Evolutionary conservation across 2,797 vertebrate species (phyloP), one percentile per base, ranked within the genome.

Genomic region (Lacerta agilis): DNA sequence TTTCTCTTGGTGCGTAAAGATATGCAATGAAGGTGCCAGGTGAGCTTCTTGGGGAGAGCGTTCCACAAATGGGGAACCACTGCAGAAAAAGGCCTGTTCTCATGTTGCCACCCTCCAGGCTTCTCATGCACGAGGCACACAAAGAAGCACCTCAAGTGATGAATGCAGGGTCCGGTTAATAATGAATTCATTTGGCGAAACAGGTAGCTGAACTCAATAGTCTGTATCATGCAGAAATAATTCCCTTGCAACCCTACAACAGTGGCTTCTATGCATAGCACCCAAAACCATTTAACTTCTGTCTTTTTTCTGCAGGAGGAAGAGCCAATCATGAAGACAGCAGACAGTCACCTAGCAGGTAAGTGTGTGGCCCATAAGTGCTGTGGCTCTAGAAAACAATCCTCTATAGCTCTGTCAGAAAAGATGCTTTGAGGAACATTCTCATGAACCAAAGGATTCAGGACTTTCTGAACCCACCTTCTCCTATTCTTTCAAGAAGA

Each of bases 301-400:
- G 5, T 61, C 58, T 66, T 38, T 3, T 1, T 82, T 3, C 76
- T 13, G 1, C 90, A 95, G 94, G 92, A 5, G 1, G 86, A 90
- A 85, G 91, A 93, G 6, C 72, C 66, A 0, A 3, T 78, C 27
- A 83, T 4, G 0, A 88, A 80, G 73, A 85, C 79, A 17, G 76
- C 82, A 0, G 55, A 86, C 0, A 1, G 10, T 15, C 85, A 0
- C 6, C 55, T 1, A 2, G 82, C 88, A 33, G 94, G 94, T 94
- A 76, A 92, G 82, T 33, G 3, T 13, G 8, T 41, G 23, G 33
- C 13, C 41, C 13, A 27, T 13, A 85, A 2, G 58, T 49, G 67
- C 29, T 64, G 8, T 85, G 8, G 76, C 43, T 49, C 38, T 66
- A 6, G n/a, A 36, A 17, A 49, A 8, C 33, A 3, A 29, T 15